phyloP scores from a whole-genome alignment of 2,888 invertebrate genomes.

The Nysson spinosus region DNA sequence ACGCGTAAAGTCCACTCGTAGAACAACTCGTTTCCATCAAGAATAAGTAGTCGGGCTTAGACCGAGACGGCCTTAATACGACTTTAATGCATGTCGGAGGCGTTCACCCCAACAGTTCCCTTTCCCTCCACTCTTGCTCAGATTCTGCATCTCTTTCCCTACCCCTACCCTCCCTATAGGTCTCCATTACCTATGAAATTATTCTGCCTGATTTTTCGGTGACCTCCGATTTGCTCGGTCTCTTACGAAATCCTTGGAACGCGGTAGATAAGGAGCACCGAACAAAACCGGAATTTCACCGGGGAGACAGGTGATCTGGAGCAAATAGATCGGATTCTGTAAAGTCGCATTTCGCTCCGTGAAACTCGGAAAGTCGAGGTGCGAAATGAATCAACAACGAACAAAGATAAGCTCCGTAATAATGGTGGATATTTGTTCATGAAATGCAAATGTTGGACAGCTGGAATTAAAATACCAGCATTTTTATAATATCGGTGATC shows the following conservation, averaged over 20 bases:
- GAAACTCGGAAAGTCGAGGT: neutral
- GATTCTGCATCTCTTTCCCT: neutral
- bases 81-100: conserved; percentile 59
- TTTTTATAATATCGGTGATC: too few species aligned
- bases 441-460: too few species aligned
- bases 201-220: conserved; percentile 34
- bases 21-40: conserved; percentile 37
- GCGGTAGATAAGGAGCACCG: conserved; percentile 21
- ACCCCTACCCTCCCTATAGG: neutral
- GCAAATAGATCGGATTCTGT: conserved; percentile 23
- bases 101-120: conserved; percentile 43
- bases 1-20: conserved; percentile 18
- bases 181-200: conserved; percentile 7
- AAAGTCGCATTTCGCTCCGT: conserved; percentile 19
- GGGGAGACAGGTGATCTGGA: conserved; percentile 47
- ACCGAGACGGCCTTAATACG: conserved; percentile 62
- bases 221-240: neutral
- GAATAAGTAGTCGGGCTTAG: conserved; percentile 45
- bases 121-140: neutral
- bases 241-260: conserved; percentile 49
- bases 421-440: too few species aligned
- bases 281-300: conserved; percentile 49
- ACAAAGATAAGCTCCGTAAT: neutral
- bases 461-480: too few species aligned
- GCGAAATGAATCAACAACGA: neutral